A percentile compares a stretch with the other conserved stretches of the same genome.
phyloP scores from a whole-genome alignment of 2,113 vertebrate species.

The Nesogale talazaci region DNA sequence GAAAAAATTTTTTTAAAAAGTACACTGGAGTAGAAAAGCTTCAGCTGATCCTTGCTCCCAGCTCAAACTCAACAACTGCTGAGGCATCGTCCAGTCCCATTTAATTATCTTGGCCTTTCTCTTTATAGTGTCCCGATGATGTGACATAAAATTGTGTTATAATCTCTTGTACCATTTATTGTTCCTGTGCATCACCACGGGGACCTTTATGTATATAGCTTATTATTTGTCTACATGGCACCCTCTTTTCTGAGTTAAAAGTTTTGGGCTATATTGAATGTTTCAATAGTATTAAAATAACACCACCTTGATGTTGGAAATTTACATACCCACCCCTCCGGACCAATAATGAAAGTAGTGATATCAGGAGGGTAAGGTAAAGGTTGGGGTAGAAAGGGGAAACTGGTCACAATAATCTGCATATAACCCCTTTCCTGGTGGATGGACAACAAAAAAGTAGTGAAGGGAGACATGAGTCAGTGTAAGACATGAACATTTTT shows the following conservation, averaged over 20 bases:
- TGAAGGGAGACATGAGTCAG: no score
- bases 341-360: no score
- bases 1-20: no score
- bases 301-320: neutral
- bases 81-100: neutral
- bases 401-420: no score
- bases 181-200: neutral
- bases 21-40: neutral
- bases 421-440: no score
- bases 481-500: no score
- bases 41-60: neutral
- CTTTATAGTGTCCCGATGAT: neutral
- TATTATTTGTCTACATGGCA: neutral
- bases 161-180: neutral
- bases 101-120: slow-evolving; percentile 21
- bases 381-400: no score
- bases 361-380: no score
- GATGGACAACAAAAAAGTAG: no score
- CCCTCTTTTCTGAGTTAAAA: neutral
- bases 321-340: no score
- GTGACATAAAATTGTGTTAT: neutral
- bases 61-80: neutral
- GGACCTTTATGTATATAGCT: neutral
- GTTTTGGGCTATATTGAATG: neutral
- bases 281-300: slow-evolving; percentile 17